These are phyloP conservation scores for Neoaliturus tenellus DNA, from an alignment of 2,888 invertebrate species.

Conservation along the genomic window DNA sequence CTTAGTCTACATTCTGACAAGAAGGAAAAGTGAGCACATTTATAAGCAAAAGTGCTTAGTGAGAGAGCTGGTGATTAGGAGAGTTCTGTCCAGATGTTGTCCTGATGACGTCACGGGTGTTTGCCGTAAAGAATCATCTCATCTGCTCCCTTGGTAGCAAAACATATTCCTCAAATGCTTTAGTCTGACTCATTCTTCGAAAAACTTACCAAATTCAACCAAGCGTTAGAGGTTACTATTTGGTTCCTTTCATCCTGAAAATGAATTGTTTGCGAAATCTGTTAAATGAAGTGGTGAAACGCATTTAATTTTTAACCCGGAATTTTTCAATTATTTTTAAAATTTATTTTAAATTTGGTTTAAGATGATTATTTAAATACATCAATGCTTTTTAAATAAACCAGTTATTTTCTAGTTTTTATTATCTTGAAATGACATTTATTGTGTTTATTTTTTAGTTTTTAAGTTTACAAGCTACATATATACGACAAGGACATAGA, in stretches of 20 bases:
- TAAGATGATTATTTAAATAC: background rate
- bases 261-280: constrained; percentile 65
- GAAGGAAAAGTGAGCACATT: background rate
- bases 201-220: constrained; percentile 76
- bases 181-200: background rate
- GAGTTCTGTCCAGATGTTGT: background rate
- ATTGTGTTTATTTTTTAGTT: background rate
- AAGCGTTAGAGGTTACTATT: constrained; percentile 77
- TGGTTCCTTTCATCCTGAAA: constrained; percentile 72
- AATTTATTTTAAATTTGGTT: background rate
- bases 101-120: background rate
- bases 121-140: background rate
- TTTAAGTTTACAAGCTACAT: no score
- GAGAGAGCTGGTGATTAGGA: constrained; percentile 12
- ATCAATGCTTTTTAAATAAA: background rate
- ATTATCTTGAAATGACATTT: background rate
- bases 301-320: background rate
- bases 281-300: background rate
- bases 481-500: no score
- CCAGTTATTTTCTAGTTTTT: no score
- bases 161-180: constrained; percentile 1
- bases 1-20: constrained; percentile 6
- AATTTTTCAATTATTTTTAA: background rate
- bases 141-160: background rate
- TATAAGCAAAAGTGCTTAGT: constrained; percentile 17